Conservation (phyloP, 2,888 invertebrate genomes). For the Orthonychiurus folsomi region DNA sequence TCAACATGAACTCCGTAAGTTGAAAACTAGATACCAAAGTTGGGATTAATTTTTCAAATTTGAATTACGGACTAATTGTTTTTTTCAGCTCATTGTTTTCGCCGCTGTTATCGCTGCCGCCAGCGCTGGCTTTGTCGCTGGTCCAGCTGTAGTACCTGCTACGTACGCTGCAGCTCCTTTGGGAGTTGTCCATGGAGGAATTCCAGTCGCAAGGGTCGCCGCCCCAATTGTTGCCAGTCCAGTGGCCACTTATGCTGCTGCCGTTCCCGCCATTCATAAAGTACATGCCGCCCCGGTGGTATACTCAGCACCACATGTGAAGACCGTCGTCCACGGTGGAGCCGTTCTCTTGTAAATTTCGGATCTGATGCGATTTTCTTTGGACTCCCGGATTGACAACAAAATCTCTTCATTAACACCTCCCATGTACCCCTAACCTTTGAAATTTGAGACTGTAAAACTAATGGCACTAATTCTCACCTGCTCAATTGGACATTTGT, state of each 20-base stretch:
- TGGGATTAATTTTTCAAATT: neutral
- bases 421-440: neutral
- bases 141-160: neutral
- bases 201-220: conserved; percentile 8
- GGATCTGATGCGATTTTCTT: neutral
- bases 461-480: neutral
- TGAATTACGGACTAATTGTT: neutral
- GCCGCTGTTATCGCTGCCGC: conserved; percentile 13
- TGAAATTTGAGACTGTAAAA: too few relatives aligned
- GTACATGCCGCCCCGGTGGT: neutral
- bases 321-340: neutral
- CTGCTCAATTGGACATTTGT: neutral
- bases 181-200: neutral
- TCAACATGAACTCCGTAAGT: conserved; percentile 19
- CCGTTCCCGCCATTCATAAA: conserved; percentile 5
- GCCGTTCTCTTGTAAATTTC: neutral
- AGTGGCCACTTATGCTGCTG: conserved; percentile 12
- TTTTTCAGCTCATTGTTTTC: conserved; percentile 4
- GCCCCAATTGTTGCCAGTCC: neutral
- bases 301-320: neutral
- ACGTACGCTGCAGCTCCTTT: neutral
- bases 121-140: conserved; percentile 12
- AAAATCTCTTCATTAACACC: too few relatives aligned
- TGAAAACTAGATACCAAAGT: neutral
- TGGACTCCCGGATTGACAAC: too few relatives aligned